These are phyloP conservation scores for Patiria pectinifera DNA, from an alignment of 53 echinoderm and acorn worm genomes.

Conservation along the genomic window DNA sequence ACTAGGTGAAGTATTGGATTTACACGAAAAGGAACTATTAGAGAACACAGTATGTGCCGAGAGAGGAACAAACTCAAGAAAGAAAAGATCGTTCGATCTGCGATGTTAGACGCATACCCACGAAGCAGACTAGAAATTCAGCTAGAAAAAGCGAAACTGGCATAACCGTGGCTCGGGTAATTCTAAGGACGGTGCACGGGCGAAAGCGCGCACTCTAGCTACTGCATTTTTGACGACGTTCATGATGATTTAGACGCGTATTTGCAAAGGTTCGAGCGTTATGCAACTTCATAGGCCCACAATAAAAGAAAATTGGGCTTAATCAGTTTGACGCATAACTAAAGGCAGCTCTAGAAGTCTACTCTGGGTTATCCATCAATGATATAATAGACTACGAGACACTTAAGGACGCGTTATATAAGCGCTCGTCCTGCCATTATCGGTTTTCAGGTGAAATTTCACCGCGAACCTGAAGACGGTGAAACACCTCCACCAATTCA, in stretches of 20 bases:
- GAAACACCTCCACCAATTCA: conserved; percentile 31
- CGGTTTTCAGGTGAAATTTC: conserved; percentile 38
- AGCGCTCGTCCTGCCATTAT: conserved; percentile 22
- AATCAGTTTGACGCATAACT: conserved; percentile 7
- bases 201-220: conserved; percentile 22
- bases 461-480: conserved; percentile 3
- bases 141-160: background rate
- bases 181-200: no score
- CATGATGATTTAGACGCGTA: conserved; percentile 49
- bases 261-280: conserved; percentile 32
- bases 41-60: conserved; percentile 23
- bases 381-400: conserved; percentile 19
- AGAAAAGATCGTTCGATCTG: background rate
- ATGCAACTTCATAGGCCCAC: background rate
- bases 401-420: conserved; percentile 33
- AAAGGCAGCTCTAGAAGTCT: conserved; percentile 32
- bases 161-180: background rate
- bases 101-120: background rate
- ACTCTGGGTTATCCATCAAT: background rate
- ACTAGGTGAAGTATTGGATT: conserved; percentile 21
- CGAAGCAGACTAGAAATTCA: background rate
- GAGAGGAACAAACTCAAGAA: conserved; percentile 20
- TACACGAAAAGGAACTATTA: conserved; percentile 5
- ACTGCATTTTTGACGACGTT: conserved; percentile 19
- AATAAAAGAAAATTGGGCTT: conserved; percentile 27